Evolutionary conservation across 2,113 vertebrate species (phyloP).

Genomic region (Cottus gobio): DNA sequence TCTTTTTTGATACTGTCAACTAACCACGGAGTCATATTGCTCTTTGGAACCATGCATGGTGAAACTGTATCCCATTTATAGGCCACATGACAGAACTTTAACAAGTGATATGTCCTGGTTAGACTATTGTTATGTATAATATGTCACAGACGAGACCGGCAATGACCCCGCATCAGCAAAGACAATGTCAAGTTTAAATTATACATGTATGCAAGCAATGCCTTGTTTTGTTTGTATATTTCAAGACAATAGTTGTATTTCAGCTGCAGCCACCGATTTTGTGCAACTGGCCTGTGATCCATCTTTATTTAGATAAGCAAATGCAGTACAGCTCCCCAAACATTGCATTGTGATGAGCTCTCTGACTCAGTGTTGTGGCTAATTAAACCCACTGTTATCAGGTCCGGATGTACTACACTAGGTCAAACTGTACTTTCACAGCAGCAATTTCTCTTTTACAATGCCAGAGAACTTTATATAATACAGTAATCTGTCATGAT

Average conservation of each 20-base stretch:
- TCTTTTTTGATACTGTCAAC: neutral
- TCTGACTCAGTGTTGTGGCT: neutral
- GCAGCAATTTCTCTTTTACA: neutral
- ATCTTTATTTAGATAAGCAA: slow-evolving; percentile 8
- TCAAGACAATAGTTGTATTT: neutral
- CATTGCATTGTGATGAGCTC: neutral
- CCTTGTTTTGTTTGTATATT: neutral
- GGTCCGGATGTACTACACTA: neutral
- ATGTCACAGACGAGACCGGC: neutral
- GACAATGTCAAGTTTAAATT: neutral
- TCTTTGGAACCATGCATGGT: slow-evolving; percentile 5
- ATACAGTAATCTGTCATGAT: neutral
- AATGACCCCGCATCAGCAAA: neutral
- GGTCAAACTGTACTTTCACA: neutral
- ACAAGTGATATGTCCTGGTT: slow-evolving; percentile 1
- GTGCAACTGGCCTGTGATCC: neutral
- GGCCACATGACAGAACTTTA: neutral
- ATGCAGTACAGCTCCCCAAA: neutral
- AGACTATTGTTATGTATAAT: neutral
- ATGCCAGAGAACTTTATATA: neutral
- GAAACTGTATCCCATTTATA: slow-evolving; percentile 17
- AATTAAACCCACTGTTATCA: neutral
- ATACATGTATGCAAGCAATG: neutral
- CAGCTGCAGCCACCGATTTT: neutral
- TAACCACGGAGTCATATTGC: slow-evolving; percentile 20